A percentile compares a stretch with the other conserved stretches of the same genome.
These are phyloP conservation scores for Drosophila suzukii DNA, from an alignment of 1,140 invertebrate species.

Conservation along the genomic window DNA sequence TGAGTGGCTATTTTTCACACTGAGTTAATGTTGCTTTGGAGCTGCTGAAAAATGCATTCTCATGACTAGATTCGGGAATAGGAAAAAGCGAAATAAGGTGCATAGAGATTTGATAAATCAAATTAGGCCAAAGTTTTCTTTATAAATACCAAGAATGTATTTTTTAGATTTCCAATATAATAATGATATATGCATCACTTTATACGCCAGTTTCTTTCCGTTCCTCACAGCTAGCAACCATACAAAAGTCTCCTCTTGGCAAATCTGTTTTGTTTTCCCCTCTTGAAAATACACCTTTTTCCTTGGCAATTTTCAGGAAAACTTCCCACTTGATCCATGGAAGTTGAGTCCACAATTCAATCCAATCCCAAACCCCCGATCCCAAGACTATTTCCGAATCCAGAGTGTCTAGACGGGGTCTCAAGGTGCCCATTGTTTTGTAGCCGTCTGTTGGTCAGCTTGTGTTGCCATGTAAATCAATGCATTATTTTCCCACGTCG, in stretches of 20 bases:
- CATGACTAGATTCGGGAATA: conserved; percentile 1
- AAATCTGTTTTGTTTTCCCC: not conserved
- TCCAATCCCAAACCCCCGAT: conserved; percentile 6
- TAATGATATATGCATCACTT: not conserved
- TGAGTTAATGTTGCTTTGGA: conserved; percentile 1
- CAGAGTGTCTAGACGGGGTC: conserved; percentile 34
- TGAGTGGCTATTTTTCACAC: conserved; percentile 35
- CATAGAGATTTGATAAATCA: not conserved
- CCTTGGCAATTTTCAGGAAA: not conserved
- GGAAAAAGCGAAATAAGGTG: not conserved
- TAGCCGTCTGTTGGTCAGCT: conserved; percentile 5
- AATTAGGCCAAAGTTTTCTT: too few species aligned
- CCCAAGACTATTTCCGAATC: conserved; percentile 4
- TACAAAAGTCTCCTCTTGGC: not conserved
- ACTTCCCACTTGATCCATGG: conserved; percentile 13
- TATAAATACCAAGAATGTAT: too few species aligned
- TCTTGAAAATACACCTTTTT: not conserved
- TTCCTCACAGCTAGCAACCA: not conserved
- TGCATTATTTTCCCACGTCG: conserved; percentile 73
- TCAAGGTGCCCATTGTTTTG: conserved; percentile 32
- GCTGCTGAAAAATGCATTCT: conserved; percentile 1
- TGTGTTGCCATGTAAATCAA: conserved; percentile 66
- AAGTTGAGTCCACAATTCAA: conserved; percentile 10
- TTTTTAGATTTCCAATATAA: not conserved
- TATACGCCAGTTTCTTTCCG: too few species aligned